Evolutionary conservation across 1,140 invertebrate species (phyloP).

Genomic region (Lepidurus apus): DNA sequence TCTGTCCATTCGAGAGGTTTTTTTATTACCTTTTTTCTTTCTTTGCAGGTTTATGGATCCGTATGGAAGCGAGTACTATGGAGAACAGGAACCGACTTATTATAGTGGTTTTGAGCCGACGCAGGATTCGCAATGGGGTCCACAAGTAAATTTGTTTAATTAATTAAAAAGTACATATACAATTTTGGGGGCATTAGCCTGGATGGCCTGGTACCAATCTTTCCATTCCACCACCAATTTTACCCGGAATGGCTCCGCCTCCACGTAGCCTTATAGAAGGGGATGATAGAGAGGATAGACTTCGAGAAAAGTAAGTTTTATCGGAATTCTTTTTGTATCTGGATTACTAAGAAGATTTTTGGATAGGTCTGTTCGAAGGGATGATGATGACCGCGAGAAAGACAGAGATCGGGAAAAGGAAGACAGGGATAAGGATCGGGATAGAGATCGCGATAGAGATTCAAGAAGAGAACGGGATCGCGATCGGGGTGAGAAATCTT

Average conservation of each 20-base stretch:
- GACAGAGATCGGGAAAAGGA: slow-evolving; percentile 34
- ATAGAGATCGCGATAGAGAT: slow-evolving; percentile 38
- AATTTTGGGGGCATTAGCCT: background rate
- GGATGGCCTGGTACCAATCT: slow-evolving; percentile 23
- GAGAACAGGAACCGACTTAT: slow-evolving; percentile 44
- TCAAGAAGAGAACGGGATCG: slow-evolving; percentile 36
- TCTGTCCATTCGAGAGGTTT: slow-evolving; percentile 53
- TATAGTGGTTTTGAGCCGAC: slow-evolving; percentile 67
- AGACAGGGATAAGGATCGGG: slow-evolving; percentile 35
- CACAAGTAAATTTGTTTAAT: slow-evolving; percentile 38
- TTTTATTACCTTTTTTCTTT: slow-evolving; percentile 47
- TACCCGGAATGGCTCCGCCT: slow-evolving; percentile 19
- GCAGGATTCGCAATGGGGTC: slow-evolving; percentile 63
- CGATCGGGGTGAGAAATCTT: slow-evolving; percentile 34
- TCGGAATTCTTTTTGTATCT: slow-evolving; percentile 12
- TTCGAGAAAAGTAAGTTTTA: slow-evolving; percentile 25
- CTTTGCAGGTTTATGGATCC: slow-evolving; percentile 30
- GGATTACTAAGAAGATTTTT: slow-evolving; percentile 15
- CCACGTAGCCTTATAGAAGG: slow-evolving; percentile 25
- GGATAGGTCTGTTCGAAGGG: slow-evolving; percentile 34
- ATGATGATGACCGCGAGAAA: slow-evolving; percentile 36
- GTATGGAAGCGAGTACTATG: slow-evolving; percentile 24
- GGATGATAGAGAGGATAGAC: slow-evolving; percentile 32
- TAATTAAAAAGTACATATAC: background rate
- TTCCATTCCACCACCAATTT: slow-evolving; percentile 26